Evolutionary conservation across 2,888 invertebrate species (phyloP), one percentile per base, ranked within the genome.

Genomic region (Agrochola lota): DNA sequence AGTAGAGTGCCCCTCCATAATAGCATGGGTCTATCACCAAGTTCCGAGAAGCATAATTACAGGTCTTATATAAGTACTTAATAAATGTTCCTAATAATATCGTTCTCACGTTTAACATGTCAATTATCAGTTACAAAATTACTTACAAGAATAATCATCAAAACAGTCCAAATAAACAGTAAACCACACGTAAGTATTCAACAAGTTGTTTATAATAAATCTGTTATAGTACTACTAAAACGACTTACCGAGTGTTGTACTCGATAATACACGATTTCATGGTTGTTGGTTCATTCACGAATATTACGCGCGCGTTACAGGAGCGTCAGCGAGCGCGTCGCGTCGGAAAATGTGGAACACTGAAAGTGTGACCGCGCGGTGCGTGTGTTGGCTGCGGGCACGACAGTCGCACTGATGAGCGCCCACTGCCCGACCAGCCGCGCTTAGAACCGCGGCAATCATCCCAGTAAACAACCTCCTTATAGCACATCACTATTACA

Each of bases 341-440:
- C 80, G 73, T 79, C 79, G 72, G 78, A 73, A 84, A 81, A 85
- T 85, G 75, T 84, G 57, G 64, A 63, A 80, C 73, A 67, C 60
- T 52, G 78, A 69, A 57, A 78, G 1, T 30, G 64, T n/a, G 20
- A 69, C 69, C 46, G 74, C 80, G 77, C 79, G 77, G 77, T 69
- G 84, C 90, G 89, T 87, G 87, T 85, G 74, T 40, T 84, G 71
- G 71, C 83, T 66, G 35, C 86, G 89, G 81, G 76, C 75, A 77
- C 77, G n/a, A 62, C 73, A 82, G 74, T 78, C 83, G 84, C 85
- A 90, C 90, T 90, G 88, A 77, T 81, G 81, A 71, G 81, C 72
- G 67, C 74, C 67, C 77, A 68, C 55, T 40, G 71, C 59, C 59
- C 68, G 63, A 72, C 46, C 62, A 67, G 63, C 66, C 68, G 77